Evolutionary conservation across 2,888 invertebrate genomes (phyloP).

Genomic region (Clepsis dumicolana): DNA sequence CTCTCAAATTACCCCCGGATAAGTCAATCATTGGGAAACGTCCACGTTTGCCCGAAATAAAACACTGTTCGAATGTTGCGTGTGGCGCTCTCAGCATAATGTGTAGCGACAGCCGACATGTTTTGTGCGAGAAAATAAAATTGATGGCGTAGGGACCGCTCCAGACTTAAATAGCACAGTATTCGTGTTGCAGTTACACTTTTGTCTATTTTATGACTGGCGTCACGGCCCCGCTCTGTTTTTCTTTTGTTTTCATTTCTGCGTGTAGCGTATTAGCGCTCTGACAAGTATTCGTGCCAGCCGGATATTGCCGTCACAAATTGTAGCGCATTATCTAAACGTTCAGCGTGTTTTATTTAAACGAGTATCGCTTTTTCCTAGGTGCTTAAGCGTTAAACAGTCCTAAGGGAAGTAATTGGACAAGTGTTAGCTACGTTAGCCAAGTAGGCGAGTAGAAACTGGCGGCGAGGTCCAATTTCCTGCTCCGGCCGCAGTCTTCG

Average conservation of each 20-base stretch:
- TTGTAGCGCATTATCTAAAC: conserved; percentile 58
- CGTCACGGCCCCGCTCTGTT: conserved; percentile 67
- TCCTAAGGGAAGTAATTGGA: conserved; percentile 76
- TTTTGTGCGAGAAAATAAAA: conserved; percentile 86
- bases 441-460: conserved; percentile 57
- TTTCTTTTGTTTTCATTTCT: conserved; percentile 67
- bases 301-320: conserved; percentile 74
- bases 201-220: conserved; percentile 83
- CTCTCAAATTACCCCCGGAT: conserved; percentile 86
- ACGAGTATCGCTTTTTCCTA: conserved; percentile 59
- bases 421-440: conserved; percentile 67
- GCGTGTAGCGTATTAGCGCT: conserved; percentile 76
- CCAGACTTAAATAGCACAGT: conserved; percentile 81
- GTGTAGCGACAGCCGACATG: conserved; percentile 84
- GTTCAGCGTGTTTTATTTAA: conserved; percentile 63
- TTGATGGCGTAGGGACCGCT: conserved; percentile 79
- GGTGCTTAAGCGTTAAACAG: conserved; percentile 60
- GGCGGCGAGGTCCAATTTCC: conserved; percentile 77
- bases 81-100: conserved; percentile 81
- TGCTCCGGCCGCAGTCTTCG: conserved; percentile 76
- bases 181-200: conserved; percentile 79
- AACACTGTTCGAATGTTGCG: conserved; percentile 81
- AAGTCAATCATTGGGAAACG: conserved; percentile 85
- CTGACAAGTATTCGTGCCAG: conserved; percentile 69
- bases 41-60: conserved; percentile 83